Conservation (phyloP, 2,888 invertebrate genomes). For the Biston stratarius region DNA sequence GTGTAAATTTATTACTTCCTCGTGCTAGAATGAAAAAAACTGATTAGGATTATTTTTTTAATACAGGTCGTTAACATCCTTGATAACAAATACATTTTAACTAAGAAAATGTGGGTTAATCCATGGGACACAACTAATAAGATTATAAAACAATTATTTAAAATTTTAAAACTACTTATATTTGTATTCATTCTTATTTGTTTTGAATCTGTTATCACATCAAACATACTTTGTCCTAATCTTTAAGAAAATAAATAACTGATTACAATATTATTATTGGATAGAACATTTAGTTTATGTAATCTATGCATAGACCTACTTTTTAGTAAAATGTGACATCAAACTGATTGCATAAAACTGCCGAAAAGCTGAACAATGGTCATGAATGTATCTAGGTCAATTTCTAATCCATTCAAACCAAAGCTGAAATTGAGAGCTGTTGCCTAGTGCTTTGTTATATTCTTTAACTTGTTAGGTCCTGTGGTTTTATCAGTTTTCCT, state of each 20-base stretch:
- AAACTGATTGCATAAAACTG: conserved; percentile 28
- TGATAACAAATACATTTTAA: too few relatives aligned
- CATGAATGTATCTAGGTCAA: conserved; percentile 65
- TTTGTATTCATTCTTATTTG: neutral
- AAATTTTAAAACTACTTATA: too few relatives aligned
- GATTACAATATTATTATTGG: conserved; percentile 4
- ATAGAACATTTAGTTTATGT: neutral
- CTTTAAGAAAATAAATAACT: conserved; percentile 4
- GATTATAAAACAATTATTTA: too few relatives aligned
- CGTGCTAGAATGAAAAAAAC: too few relatives aligned
- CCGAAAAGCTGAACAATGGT: conserved; percentile 56
- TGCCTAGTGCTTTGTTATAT: conserved; percentile 35
- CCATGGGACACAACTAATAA: too few relatives aligned
- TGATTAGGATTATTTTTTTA: too few relatives aligned
- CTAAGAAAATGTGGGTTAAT: too few relatives aligned
- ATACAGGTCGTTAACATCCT: too few relatives aligned
- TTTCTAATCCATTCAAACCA: conserved; percentile 68
- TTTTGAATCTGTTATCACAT: neutral
- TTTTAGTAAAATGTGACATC: conserved; percentile 19
- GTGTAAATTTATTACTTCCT: too few relatives aligned
- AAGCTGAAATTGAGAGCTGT: conserved; percentile 49
- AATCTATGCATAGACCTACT: neutral
- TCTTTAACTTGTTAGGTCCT: neutral
- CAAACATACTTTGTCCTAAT: conserved; percentile 1
- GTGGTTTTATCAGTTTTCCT: too few relatives aligned